A percentile compares a stretch with the other conserved stretches of the same genome.
phyloP scores from a whole-genome alignment of 2,113 vertebrate genomes.

The Capreolus pygargus region DNA sequence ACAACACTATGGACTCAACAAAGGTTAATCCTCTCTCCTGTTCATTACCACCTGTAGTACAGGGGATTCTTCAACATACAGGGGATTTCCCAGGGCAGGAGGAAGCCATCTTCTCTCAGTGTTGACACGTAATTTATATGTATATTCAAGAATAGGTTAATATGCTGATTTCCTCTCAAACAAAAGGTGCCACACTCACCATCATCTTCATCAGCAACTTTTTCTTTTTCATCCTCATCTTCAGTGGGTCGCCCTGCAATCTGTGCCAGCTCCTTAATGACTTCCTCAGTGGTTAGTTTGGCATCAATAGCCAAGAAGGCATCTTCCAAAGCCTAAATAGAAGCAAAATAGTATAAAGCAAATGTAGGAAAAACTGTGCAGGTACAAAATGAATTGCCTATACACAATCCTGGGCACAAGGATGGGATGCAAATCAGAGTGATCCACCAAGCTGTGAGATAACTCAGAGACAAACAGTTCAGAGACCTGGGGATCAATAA shows the following conservation, averaged over 20 bases:
- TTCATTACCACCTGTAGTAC: not conserved
- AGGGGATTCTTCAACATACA: not conserved
- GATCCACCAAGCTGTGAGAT: not conserved
- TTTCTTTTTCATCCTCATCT: conserved; percentile 88
- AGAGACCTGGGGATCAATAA: not conserved
- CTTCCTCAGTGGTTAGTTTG: conserved; percentile 93
- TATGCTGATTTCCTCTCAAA: conserved; percentile 10
- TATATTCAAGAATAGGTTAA: not conserved
- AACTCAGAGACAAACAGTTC: not conserved
- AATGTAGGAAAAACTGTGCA: not conserved
- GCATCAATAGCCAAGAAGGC: conserved; percentile 96
- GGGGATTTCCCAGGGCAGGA: not conserved
- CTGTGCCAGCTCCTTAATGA: conserved; percentile 95
- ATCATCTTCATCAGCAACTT: conserved; percentile 98
- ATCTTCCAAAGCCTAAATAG: conserved; percentile 92
- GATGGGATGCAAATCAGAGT: not conserved
- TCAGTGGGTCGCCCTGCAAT: conserved; percentile 94
- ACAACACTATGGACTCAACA: not conserved
- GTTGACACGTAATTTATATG: not conserved
- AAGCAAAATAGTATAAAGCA: conserved; percentile 45
- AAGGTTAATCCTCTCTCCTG: conserved; percentile 9
- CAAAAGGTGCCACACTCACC: conserved; percentile 82
- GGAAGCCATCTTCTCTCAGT: not conserved
- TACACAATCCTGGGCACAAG: not conserved
- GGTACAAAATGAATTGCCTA: conserved; percentile 10